phyloP scores from a whole-genome alignment of 2,888 invertebrate species.

The Bombylius major region DNA sequence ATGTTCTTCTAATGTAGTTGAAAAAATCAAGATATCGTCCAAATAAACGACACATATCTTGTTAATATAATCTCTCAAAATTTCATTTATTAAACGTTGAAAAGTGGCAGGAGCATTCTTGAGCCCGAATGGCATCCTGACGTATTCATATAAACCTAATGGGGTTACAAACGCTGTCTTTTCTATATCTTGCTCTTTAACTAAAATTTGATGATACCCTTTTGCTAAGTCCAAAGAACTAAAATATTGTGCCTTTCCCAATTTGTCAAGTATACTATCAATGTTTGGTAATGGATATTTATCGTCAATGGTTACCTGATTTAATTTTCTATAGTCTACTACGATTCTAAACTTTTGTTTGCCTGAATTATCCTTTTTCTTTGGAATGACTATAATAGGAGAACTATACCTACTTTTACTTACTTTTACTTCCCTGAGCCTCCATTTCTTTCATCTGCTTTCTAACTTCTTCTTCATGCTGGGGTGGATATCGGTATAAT shows the following conservation, averaged over 20 bases:
- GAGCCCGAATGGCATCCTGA: too few relatives aligned
- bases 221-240: constrained; percentile 8
- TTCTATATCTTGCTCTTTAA: too few relatives aligned
- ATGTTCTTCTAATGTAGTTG: too few relatives aligned
- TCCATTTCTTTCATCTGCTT: constrained; percentile 9
- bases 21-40: too few relatives aligned
- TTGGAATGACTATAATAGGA: constrained; percentile 5
- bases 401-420: constrained; percentile 7
- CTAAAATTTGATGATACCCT: neutral
- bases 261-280: constrained; percentile 6
- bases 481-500: constrained; percentile 4
- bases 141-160: too few relatives aligned
- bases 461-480: constrained; percentile 3
- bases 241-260: constrained; percentile 7
- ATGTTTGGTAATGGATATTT: constrained; percentile 8
- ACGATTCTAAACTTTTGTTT: constrained; percentile 8
- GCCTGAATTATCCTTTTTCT: constrained; percentile 9
- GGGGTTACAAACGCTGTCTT: too few relatives aligned
- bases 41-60: too few relatives aligned
- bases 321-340: constrained; percentile 8
- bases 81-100: too few relatives aligned
- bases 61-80: too few relatives aligned
- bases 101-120: too few relatives aligned
- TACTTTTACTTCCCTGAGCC: constrained; percentile 7
- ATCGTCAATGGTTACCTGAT: constrained; percentile 8